Conservation (phyloP, 2,113 vertebrate species). For the Pantherophis guttatus region DNA sequence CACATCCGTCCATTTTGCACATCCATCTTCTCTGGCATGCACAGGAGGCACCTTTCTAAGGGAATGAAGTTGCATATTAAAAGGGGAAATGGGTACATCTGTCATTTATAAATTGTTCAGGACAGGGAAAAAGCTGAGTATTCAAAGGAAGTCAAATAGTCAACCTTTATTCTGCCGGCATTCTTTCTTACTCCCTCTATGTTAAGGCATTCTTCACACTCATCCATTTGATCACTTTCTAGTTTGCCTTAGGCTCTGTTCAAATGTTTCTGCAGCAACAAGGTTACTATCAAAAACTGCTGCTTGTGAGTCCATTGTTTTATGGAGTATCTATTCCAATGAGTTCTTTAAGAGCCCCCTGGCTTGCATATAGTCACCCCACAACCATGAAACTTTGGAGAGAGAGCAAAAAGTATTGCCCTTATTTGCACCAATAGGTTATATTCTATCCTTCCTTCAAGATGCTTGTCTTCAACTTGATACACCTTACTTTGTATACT, state of each 20-base stretch:
- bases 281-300: neutral
- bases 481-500: neutral
- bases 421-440: neutral
- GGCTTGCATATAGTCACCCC: neutral
- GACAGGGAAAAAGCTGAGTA: neutral
- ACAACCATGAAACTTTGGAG: neutral
- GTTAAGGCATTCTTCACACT: neutral
- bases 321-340: neutral
- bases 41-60: neutral
- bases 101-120: neutral
- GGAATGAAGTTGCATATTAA: neutral
- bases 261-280: neutral
- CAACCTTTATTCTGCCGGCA: neutral
- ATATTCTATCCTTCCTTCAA: neutral
- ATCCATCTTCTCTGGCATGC: slow-evolving; percentile 6
- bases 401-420: neutral
- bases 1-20: slow-evolving; percentile 4
- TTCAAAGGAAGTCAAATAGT: neutral
- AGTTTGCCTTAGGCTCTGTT: neutral
- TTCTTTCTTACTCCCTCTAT: neutral
- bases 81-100: neutral
- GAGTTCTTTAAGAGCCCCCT: neutral
- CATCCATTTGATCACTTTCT: neutral
- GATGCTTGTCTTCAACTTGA: neutral
- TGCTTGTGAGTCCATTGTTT: neutral